Evolutionary conservation across 37 sponge, comb jelly and placozoan species (phyloP).

Genomic region (Halichondria panicea): DNA sequence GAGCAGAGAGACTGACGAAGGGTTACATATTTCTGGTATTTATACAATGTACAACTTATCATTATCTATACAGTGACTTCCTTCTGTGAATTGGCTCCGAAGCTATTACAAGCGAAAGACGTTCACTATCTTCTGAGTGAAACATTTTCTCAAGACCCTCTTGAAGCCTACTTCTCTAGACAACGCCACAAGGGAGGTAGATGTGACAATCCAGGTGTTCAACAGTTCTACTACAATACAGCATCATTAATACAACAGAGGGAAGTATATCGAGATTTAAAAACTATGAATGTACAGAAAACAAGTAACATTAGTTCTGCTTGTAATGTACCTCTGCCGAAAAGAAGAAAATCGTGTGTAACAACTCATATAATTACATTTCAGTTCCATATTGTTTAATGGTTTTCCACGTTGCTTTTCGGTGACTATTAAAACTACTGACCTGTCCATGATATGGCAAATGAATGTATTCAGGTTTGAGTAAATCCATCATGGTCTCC

Average conservation of each 20-base stretch:
- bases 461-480: neutral
- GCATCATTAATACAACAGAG: constrained; percentile 23
- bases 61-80: constrained; percentile 4
- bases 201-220: constrained; percentile 16
- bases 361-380: neutral
- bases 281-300: constrained; percentile 23
- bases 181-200: constrained; percentile 24
- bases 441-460: neutral
- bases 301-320: neutral
- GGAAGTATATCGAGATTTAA: constrained; percentile 7
- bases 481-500: neutral
- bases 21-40: no score
- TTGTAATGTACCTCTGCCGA: neutral
- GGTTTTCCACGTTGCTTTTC: constrained; percentile 13
- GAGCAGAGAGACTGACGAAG: constrained; percentile 7
- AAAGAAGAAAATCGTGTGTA: neutral
- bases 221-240: constrained; percentile 16
- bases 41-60: neutral
- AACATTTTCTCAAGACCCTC: constrained; percentile 15
- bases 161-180: constrained; percentile 28
- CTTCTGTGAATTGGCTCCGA: constrained; percentile 13
- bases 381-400: constrained; percentile 6
- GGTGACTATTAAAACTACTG: neutral
- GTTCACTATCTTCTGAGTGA: constrained; percentile 14
- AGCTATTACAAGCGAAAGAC: neutral